Evolutionary conservation across 2,888 invertebrate species (phyloP), one percentile per base, ranked within the genome.

Genomic region (Xestia c-nigrum): DNA sequence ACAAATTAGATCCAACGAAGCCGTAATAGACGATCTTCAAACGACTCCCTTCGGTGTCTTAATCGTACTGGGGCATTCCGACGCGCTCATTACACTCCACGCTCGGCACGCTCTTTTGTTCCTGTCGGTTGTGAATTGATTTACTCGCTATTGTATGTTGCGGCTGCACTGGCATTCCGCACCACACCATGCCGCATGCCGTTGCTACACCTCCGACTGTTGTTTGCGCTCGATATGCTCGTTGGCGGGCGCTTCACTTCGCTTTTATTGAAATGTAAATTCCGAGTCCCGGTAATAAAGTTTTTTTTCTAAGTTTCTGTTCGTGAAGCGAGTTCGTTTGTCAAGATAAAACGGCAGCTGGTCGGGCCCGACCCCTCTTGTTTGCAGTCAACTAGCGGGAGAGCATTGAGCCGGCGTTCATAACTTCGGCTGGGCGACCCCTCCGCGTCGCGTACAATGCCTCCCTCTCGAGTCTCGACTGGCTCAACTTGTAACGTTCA

Each of bases 261-360:
- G 85, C 90, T 92, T 85, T 91, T 92, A 94, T 94, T 93, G 90
- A 93, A 94, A 93, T 91, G 89, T 92, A 92, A 93, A 93, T 93
- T 89, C 50, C 83, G 86, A 89, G 88, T 88, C 81, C 70, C 55
- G 66, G 78, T 74, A 74, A 84, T 85, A 89, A 89, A 89, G 89
- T 91, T 92, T 93, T 92, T 92, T 84, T 89, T 90, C 80, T 82
- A 85, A 89, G 87, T 91, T 92, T 89, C 86, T 88, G 86, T 68
- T 84, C 85, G 81, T 80, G 83, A 83, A 74, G 83, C 81, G 87
- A 89, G 91, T 92, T 90, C 90, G 92, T 92, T 92, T 90, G 90
- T 90, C 81, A 90, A 93, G 92, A 94, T 94, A 94, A 93, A 93
- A 88, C 93, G 93, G 93, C 95, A 95, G 95, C 94, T 95, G 95